Evolutionary conservation across 2,888 invertebrate species (phyloP), one percentile per base, ranked within the genome.

Genomic region (Allophyes oxyacanthae): DNA sequence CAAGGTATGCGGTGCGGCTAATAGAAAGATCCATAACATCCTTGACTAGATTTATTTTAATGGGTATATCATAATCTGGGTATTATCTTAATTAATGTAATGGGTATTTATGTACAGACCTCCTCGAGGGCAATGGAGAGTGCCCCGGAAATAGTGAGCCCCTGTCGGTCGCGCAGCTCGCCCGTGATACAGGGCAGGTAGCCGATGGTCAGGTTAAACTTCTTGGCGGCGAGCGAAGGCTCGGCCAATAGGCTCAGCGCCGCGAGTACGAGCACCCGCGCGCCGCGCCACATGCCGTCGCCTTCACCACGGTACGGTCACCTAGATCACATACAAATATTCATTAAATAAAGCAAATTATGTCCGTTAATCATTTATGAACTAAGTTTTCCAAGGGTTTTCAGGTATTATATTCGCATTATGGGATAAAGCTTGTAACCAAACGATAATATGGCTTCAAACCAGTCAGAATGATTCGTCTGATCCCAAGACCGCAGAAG

Each of bases 111-210:
- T 37, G 41, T 40, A 20, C 43, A 58, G 82, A 98, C 97, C 95
- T 97, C 96, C 76, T 98, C 96, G 55, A 99, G 95, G 49, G 99
- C 99, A 95, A 97, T 96, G 41, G 98, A 96, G 73, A 99, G 95
- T 50, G 99, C 99, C 55, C 99, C 99, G 49, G 98, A 98, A 81
- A 98, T 97, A 69, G 97, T 95, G 79, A 98, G 95, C 14, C 98
- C 98, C 90, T 97, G 97, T 67, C 97, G 95, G 85, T 97, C 97
- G 80, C 96, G 96, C 72, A 96, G 95, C 52, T 95, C 96, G 78
- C 97, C 97, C 88, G 95, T 97, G 84, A 97, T 95, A 54, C 98
- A 97, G 48, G 98, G 97, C 83, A 98, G 95, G 91, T 98, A 98
- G 66, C 98, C 98, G 80, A 98, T 95, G 77, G 96, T 97, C 81